Conservation (phyloP, 2,797 vertebrate genomes). For the Mormyrus hasselquistii region DNA sequence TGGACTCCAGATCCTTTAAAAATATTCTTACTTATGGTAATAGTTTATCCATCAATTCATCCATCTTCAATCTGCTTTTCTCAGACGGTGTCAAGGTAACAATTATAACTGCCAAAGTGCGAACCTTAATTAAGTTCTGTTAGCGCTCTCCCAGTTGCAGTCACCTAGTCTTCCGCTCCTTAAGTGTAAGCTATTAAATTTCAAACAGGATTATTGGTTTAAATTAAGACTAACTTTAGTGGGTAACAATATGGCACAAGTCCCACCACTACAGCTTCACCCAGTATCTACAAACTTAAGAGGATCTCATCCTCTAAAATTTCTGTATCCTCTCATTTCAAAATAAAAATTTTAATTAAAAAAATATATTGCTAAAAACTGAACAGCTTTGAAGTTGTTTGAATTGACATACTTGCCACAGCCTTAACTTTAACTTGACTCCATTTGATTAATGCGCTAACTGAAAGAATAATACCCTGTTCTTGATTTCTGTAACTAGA, state of each 20-base stretch:
- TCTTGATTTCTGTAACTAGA: background rate
- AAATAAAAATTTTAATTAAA: background rate
- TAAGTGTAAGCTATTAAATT: too few relatives aligned
- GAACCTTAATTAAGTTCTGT: background rate
- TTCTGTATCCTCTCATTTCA: background rate
- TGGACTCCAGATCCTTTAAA: background rate
- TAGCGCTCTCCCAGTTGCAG: background rate
- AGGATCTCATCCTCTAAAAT: background rate
- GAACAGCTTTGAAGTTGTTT: background rate
- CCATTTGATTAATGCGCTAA: background rate
- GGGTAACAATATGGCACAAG: background rate
- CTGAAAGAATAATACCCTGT: background rate
- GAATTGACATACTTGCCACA: background rate
- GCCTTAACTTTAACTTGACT: background rate
- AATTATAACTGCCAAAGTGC: background rate
- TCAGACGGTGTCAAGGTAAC: background rate
- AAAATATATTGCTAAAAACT: background rate
- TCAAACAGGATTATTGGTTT: too few relatives aligned
- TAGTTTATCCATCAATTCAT: background rate
- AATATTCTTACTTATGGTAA: background rate
- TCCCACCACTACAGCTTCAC: background rate
- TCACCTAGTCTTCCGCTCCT: too few relatives aligned
- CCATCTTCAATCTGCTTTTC: background rate
- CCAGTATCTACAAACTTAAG: background rate
- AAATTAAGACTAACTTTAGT: background rate